Base-by-base conservation (phyloP, 1,140 invertebrate genomes). In the Neodiprion virginianus region DNA sequence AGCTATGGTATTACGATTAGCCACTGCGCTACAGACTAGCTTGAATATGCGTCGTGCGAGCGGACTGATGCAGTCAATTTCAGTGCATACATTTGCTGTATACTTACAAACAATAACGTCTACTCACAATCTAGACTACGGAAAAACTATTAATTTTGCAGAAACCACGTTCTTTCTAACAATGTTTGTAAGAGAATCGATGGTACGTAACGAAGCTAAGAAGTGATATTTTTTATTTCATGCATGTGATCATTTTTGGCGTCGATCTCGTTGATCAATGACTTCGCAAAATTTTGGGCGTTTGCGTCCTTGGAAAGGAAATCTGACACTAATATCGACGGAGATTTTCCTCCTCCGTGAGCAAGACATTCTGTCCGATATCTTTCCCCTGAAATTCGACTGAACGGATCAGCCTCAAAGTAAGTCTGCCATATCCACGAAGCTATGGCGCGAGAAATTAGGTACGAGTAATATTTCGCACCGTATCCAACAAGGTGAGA, bases 401-500 rank as follows among this genome's bases (percentile, higher is more conserved):
- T 93, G 48, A 99, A 93, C 0, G 98, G 98, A 86, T 98, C 93
- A 0, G 89, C 83, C 81, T 93, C 90, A 82, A 99, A 99, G 82
- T 95, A 94, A 21, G 92, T 92, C 80, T 96, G 93, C 98, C 98
- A 99, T 76, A 98, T 97, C 89, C 93, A 94, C 47, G 96, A 95
- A 0, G 98, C 97, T 61, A 99, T 93, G 23, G 97, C 96, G 79
- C 96, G 91, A 0, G 98, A 99, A 81, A 99, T 94, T 69, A 99
- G 88, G 89, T 99, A 99, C 0, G 98, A 96, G 87, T 99, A 99
- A 89, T 99, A 99, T 88, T 98, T 99, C 0, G 97, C 97, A 48
- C 98, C 98, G 87, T 99, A 99, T 4, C 97, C 97, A 8, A 99
- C 96, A 48, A 99, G 88, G 89, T 99, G 98, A 74, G 96, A 95